phyloP scores from a whole-genome alignment of 92 coral and sea anemone genomes.

The Zoanthus sansibaricus region DNA sequence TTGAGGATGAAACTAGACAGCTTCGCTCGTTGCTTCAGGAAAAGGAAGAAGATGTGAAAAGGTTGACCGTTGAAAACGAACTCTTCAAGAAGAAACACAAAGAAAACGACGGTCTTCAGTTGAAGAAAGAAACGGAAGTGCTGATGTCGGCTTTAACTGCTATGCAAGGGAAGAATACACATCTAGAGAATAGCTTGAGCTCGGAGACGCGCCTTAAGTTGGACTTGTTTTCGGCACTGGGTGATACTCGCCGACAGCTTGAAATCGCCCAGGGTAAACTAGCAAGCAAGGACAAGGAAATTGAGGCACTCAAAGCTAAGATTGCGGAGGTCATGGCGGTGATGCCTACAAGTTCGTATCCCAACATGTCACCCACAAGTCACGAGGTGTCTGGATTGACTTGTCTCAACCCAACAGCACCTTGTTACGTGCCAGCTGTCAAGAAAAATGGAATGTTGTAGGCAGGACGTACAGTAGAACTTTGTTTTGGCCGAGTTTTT shows the following conservation, averaged over 20 bases:
- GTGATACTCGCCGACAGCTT: slow-evolving; percentile 97
- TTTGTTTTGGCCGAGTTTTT: slow-evolving; percentile 26
- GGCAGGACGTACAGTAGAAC: neutral
- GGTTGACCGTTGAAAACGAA: slow-evolving; percentile 83
- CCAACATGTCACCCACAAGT: slow-evolving; percentile 36
- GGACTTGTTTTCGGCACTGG: slow-evolving; percentile 96
- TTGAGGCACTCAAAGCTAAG: slow-evolving; percentile 86
- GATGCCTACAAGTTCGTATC: slow-evolving; percentile 70
- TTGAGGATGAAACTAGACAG: slow-evolving; percentile 91
- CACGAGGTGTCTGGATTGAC: slow-evolving; percentile 37
- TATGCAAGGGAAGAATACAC: slow-evolving; percentile 99
- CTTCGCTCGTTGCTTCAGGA: slow-evolving; percentile 76
- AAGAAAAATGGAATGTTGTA: slow-evolving; percentile 75
- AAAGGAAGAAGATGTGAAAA: slow-evolving; percentile 88
- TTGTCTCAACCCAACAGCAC: slow-evolving; percentile 86
- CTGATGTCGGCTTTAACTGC: slow-evolving; percentile 93
- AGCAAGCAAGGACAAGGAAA: slow-evolving; percentile 86
- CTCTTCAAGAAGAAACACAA: slow-evolving; percentile 81
- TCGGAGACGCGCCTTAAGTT: slow-evolving; percentile 96
- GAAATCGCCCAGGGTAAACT: slow-evolving; percentile 91
- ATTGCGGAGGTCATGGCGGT: slow-evolving; percentile 99
- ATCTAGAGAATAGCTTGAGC: slow-evolving; percentile 93
- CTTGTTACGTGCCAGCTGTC: slow-evolving; percentile 78
- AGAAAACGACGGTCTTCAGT: slow-evolving; percentile 85
- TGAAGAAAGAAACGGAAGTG: slow-evolving; percentile 97